Conservation (phyloP, 1,140 invertebrate genomes). For the Drosophila asahinai region DNA sequence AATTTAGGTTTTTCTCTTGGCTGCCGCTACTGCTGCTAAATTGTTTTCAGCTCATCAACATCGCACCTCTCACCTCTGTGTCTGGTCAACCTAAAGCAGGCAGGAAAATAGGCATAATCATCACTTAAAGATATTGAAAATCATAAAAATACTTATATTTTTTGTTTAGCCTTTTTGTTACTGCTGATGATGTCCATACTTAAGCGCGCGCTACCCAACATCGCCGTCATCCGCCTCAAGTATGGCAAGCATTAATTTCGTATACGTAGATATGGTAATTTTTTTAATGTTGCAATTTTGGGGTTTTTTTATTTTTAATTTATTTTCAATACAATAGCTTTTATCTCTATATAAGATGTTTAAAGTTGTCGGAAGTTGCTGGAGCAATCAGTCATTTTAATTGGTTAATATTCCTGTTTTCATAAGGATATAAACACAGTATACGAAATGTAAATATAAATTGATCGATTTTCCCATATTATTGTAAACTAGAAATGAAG, state of each 20-base stretch:
- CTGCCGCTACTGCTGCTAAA: slow-evolving; percentile 47
- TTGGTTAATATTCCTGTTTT: slow-evolving; percentile 26
- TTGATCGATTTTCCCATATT: not conserved
- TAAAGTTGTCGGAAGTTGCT: slow-evolving; percentile 49
- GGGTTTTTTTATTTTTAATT: slow-evolving; percentile 14
- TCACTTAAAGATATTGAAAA: slow-evolving; percentile 77
- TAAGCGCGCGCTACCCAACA: slow-evolving; percentile 66
- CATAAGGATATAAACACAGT: not conserved
- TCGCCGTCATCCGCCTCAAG: slow-evolving; percentile 47
- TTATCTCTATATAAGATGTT: slow-evolving; percentile 20
- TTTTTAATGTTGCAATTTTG: slow-evolving; percentile 38
- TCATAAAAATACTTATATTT: slow-evolving; percentile 59
- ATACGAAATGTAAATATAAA: not conserved
- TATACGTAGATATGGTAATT: slow-evolving; percentile 54
- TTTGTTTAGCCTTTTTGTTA: slow-evolving; percentile 40
- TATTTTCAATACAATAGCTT: slow-evolving; percentile 27
- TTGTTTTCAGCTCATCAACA: slow-evolving; percentile 32
- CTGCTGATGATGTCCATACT: slow-evolving; percentile 51
- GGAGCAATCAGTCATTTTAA: slow-evolving; percentile 40
- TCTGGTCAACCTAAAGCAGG: slow-evolving; percentile 32
- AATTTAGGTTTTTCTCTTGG: slow-evolving; percentile 53
- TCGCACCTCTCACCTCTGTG: not conserved
- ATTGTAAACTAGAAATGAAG: too few species aligned
- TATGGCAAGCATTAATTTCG: slow-evolving; percentile 67
- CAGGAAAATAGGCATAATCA: slow-evolving; percentile 74